phyloP scores from a whole-genome alignment of 2,888 invertebrate species.

The Cosmia pyralina region DNA sequence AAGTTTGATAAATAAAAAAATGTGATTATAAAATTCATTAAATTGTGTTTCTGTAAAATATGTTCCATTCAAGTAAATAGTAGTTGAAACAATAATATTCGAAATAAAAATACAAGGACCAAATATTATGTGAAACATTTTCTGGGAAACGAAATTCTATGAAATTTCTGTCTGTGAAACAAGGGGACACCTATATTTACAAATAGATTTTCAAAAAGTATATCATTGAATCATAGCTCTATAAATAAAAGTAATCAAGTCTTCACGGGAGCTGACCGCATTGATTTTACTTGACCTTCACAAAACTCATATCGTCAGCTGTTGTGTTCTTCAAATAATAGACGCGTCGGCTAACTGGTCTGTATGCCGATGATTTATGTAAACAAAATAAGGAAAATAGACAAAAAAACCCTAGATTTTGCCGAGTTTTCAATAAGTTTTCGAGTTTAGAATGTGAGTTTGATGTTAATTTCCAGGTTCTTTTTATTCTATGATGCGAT shows the following conservation, averaged over 20 bases:
- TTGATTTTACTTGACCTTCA: conserved; percentile 31
- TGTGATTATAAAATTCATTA: too few relatives aligned
- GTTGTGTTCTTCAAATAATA: background rate
- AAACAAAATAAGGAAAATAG: conserved; percentile 20
- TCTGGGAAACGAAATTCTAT: too few relatives aligned
- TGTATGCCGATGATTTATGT: background rate
- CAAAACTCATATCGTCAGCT: conserved; percentile 12
- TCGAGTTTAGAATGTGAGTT: background rate
- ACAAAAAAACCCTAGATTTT: background rate
- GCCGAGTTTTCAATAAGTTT: background rate
- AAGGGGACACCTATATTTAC: too few relatives aligned
- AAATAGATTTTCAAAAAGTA: background rate
- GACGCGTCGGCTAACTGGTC: background rate
- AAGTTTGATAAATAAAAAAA: too few relatives aligned
- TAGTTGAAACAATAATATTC: too few relatives aligned
- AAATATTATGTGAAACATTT: too few relatives aligned
- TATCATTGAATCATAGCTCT: background rate
- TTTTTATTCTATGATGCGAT: background rate
- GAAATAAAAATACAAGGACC: too few relatives aligned
- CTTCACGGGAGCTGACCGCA: background rate
- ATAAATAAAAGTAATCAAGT: background rate
- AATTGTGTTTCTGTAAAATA: too few relatives aligned
- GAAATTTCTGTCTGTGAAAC: too few relatives aligned
- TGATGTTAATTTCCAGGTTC: background rate
- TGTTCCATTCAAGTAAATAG: too few relatives aligned